Percentiles rank a stretch among this genome's conserved stretches.
Evolutionary conservation across 2,888 invertebrate genomes (phyloP).

Genomic region (Cheilosia grossa): DNA sequence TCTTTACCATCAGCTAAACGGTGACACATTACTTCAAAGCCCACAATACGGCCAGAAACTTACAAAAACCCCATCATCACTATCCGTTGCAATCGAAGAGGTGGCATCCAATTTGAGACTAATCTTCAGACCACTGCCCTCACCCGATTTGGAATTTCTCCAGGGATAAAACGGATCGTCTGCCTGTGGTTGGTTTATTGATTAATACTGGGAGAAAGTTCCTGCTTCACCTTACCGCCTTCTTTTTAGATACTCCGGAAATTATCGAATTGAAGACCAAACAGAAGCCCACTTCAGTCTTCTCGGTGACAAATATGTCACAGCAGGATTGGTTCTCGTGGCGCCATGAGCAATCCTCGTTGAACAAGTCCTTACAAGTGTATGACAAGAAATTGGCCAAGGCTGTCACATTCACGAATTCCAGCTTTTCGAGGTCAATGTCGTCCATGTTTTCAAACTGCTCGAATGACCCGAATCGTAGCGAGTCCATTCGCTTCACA

Average conservation of each 20-base stretch:
- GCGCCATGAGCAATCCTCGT: conserved; percentile 82
- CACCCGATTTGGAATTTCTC: conserved; percentile 79
- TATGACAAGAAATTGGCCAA: conserved; percentile 77
- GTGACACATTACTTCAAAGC: neutral
- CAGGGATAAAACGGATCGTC: conserved; percentile 77
- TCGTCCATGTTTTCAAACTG: conserved; percentile 77
- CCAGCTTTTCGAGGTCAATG: conserved; percentile 78
- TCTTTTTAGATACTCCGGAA: conserved; percentile 62
- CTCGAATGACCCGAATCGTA: conserved; percentile 80
- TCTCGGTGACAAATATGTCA: conserved; percentile 82
- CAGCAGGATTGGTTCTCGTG: conserved; percentile 82
- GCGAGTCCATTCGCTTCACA: conserved; percentile 77
- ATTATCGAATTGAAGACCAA: conserved; percentile 83
- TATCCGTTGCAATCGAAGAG: conserved; percentile 51
- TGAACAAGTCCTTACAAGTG: conserved; percentile 82
- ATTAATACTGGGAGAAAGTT: neutral
- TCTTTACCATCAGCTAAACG: conserved; percentile 79
- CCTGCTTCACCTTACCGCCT: conserved; percentile 67
- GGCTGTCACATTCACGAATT: conserved; percentile 78
- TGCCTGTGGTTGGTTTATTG: conserved; percentile 18
- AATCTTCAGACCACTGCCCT: conserved; percentile 77
- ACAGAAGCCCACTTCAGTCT: conserved; percentile 83
- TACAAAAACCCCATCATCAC: conserved; percentile 77
- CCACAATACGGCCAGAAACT: neutral
- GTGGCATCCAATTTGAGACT: conserved; percentile 75